Evolutionary conservation across 2,113 vertebrate species (phyloP).

Genomic region (Nannospalax galili): DNA sequence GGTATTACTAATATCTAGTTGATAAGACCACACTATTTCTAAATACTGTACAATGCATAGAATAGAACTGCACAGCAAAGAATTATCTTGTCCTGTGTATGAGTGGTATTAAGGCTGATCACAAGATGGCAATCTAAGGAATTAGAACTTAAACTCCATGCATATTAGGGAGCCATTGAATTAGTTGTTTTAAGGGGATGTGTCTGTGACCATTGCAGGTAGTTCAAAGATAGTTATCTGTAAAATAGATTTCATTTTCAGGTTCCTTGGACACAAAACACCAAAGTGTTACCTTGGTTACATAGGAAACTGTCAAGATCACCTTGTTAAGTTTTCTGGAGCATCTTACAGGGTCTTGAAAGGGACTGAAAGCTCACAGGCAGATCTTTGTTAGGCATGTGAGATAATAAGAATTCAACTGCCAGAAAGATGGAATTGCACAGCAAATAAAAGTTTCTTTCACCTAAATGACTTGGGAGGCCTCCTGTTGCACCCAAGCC

Average conservation of each 20-base stretch:
- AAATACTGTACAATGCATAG: neutral
- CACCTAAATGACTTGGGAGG: neutral
- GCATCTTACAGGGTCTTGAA: neutral
- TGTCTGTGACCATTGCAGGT: neutral
- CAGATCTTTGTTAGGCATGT: neutral
- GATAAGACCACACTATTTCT: neutral
- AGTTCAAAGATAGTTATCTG: neutral
- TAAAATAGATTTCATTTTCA: slow-evolving; percentile 13
- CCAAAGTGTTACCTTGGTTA: neutral
- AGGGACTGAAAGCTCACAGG: neutral
- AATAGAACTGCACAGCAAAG: neutral
- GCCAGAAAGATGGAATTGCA: neutral
- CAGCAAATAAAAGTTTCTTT: slow-evolving; percentile 29
- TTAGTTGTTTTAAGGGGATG: neutral
- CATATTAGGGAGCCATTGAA: neutral
- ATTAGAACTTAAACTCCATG: neutral
- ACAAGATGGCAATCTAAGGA: neutral
- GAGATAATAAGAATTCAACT: slow-evolving; percentile 42
- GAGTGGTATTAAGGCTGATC: neutral
- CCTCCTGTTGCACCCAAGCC: neutral
- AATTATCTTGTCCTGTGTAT: neutral
- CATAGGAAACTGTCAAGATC: neutral
- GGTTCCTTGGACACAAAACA: neutral
- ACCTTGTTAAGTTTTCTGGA: neutral
- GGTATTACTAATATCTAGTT: neutral